Evolutionary conservation across 2,797 vertebrate genomes (phyloP).

Genomic region (Macropus fuliginosus): DNA sequence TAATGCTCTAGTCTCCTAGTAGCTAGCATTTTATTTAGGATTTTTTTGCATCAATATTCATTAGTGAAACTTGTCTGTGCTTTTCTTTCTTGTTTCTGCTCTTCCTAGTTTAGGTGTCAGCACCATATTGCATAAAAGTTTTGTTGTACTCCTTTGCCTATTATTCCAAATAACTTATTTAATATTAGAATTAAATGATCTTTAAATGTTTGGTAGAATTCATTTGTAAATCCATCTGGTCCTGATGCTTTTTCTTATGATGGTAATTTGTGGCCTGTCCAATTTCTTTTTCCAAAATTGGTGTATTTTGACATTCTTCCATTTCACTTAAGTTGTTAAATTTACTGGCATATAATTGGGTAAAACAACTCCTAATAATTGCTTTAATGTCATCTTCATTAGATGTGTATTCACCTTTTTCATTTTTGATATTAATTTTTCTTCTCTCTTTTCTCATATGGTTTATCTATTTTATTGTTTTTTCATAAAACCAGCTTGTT

Average conservation of each 20-base stretch:
- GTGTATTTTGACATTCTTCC: not conserved
- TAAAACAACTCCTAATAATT: not conserved
- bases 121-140: not conserved
- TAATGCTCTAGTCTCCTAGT: not conserved
- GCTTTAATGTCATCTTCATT: not conserved
- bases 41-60: not conserved
- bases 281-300: not conserved
- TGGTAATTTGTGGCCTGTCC: not conserved
- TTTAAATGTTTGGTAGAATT: not conserved
- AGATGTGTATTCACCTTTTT: not conserved
- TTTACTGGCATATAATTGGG: not conserved
- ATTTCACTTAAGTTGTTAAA: not conserved
- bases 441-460: not conserved
- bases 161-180: not conserved
- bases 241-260: not conserved
- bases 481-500: not conserved
- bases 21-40: not conserved
- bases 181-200: not conserved
- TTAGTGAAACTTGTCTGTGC: not conserved
- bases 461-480: too few relatives aligned
- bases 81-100: not conserved
- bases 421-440: not conserved
- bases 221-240: not conserved
- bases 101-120: not conserved
- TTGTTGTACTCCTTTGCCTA: not conserved